These are phyloP conservation scores for Limenitis camilla DNA, from an alignment of 2,888 invertebrate genomes.

Conservation along the genomic window DNA sequence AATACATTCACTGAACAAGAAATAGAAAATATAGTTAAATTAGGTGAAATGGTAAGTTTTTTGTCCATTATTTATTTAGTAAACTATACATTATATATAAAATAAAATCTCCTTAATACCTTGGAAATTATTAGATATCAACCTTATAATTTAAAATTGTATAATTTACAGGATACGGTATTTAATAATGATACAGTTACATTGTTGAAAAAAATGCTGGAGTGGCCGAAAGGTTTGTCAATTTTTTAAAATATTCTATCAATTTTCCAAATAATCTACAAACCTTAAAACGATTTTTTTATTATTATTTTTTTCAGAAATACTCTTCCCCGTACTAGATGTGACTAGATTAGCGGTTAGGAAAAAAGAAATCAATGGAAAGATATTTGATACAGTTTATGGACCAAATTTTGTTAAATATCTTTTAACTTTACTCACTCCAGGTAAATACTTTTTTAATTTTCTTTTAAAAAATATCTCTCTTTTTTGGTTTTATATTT, in stretches of 20 bases:
- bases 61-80: neutral
- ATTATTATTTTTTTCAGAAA: conserved; percentile 67
- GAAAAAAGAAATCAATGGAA: conserved; percentile 74
- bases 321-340: conserved; percentile 92
- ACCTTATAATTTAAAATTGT: too few species aligned
- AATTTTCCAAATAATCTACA: too few species aligned
- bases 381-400: conserved; percentile 57
- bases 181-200: conserved; percentile 66
- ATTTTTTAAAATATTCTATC: too few species aligned
- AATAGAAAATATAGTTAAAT: conserved; percentile 77
- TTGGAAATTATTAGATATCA: conserved; percentile 34
- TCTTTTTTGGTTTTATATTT: too few species aligned
- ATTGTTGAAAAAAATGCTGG: conserved; percentile 76
- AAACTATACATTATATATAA: too few species aligned
- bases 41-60: conserved; percentile 70
- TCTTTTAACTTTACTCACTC: conserved; percentile 49
- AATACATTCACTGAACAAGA: conserved; percentile 71
- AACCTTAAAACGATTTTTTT: neutral
- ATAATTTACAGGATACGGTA: conserved; percentile 48
- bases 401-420: conserved; percentile 56
- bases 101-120: too few species aligned
- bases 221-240: conserved; percentile 81
- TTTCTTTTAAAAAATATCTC: neutral
- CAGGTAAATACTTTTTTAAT: conserved; percentile 40
- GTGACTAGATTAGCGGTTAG: conserved; percentile 88